A percentile compares a stretch with the other conserved stretches of the same genome.
Conservation (phyloP, 2,888 invertebrate genomes). For the Drosophila hawaiiensis region DNA sequence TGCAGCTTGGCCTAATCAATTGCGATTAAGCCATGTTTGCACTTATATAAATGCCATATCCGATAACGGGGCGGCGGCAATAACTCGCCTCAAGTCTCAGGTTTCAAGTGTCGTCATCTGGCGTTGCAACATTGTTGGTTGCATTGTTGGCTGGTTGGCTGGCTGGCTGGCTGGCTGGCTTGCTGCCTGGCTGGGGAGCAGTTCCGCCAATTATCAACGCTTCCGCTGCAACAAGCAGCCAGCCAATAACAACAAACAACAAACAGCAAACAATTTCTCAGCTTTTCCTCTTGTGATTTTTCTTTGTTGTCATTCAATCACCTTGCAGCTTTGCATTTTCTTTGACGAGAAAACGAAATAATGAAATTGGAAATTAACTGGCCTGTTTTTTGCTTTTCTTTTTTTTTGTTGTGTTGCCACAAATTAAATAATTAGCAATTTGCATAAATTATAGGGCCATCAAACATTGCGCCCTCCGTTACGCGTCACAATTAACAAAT, state of each 20-base stretch:
- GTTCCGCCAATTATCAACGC: conserved; percentile 80
- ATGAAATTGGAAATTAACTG: conserved; percentile 23
- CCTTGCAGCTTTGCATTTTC: conserved; percentile 38
- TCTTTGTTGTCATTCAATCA: conserved; percentile 36
- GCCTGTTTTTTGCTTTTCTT: neutral
- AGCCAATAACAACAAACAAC: conserved; percentile 13
- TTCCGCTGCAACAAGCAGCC: conserved; percentile 64
- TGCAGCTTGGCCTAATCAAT: conserved; percentile 65
- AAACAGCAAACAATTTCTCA: conserved; percentile 55
- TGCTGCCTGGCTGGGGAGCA: conserved; percentile 40
- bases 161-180: conserved; percentile 16
- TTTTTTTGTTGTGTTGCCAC: conserved; percentile 22
- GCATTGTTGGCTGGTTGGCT: conserved; percentile 10
- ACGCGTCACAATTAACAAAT: conserved; percentile 78
- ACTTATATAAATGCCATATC: conserved; percentile 74
- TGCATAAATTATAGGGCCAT: conserved; percentile 68
- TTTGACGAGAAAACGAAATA: conserved; percentile 33
- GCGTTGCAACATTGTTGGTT: conserved; percentile 70
- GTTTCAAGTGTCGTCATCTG: conserved; percentile 71
- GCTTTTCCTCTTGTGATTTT: conserved; percentile 61
- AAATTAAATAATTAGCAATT: conserved; percentile 72
- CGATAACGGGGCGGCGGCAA: conserved; percentile 68
- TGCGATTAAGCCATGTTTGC: conserved; percentile 80
- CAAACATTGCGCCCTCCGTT: conserved; percentile 69
- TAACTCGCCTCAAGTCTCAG: conserved; percentile 62